These are phyloP conservation scores for Typhlomys cinereus DNA, from an alignment of 2,113 vertebrate genomes.

Conservation along the genomic window DNA sequence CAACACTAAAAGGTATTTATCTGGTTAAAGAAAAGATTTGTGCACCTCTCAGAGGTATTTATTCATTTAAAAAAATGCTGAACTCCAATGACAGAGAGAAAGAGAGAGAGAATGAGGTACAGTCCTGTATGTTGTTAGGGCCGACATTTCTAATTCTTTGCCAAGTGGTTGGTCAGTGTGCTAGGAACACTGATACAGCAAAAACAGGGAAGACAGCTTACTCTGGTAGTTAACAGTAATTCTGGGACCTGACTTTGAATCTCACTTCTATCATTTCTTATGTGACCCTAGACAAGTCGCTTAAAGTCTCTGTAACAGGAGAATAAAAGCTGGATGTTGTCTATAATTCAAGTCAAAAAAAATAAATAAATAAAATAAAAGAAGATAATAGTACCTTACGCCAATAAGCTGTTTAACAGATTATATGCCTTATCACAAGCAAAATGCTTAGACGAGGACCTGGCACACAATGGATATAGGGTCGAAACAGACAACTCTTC, in stretches of 20 bases:
- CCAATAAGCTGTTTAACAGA: background rate
- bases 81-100: background rate
- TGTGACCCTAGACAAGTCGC: background rate
- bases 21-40: too few relatives aligned
- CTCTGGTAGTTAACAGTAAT: background rate
- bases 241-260: slow-evolving; percentile 11
- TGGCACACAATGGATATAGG: background rate
- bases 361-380: too few relatives aligned
- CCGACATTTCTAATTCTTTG: background rate
- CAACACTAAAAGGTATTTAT: too few relatives aligned
- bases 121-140: background rate
- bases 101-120: background rate
- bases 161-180: background rate
- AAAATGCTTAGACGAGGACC: background rate
- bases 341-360: too few relatives aligned
- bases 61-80: background rate
- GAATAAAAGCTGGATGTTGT: background rate
- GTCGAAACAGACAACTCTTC: background rate
- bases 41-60: slow-evolving; percentile 6
- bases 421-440: background rate
- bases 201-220: background rate
- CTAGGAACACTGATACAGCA: background rate
- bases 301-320: background rate
- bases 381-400: background rate
- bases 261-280: background rate